Base-by-base conservation (phyloP, 53 echinoderm and acorn worm genomes). In the Echinarachnius parma region DNA sequence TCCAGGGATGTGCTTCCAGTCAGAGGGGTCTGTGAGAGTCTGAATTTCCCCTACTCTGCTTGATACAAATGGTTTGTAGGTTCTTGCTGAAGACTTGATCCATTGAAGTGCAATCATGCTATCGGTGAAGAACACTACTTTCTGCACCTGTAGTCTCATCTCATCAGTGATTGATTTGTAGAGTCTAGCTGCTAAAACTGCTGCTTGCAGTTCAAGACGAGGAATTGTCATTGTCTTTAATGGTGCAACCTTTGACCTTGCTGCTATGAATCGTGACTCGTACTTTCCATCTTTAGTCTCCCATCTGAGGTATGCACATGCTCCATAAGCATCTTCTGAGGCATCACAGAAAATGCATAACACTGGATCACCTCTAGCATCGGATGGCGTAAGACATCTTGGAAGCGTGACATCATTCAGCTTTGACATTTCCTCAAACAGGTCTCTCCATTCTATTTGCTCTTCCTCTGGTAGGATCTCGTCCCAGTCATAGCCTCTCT, bases 321-420 rank as follows among this genome's bases (percentile, higher is more conserved):
- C 59, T 14, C 82, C 83, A 23, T 72, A 88, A 19, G 88, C 88
- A 24, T 75, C 58, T 66, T 83, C 83, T 0, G 88, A 83, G 2
- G 88, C 88, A 49, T 88, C 88, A 4, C 66, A 71, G 59, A 83
- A 88, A 46, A 88, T 67, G 36, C 83, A 83, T 0, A 88, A 34
- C 1, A 49, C 34, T 48, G 66, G 77, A 1, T 59, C 42, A 24
- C 57, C 59, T 35, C 1, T 42, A 28, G 54, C 74, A 29, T 29
- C 42, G 20, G 53, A 16, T 2, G 75, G 81, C 1, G 74, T 75
- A 2, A 81, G 52, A 5, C 61, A 75, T 37, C 81, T 63, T 10
- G 61, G 34, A 2, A 81, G 28, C 2, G n/a, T 27, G 13, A 62
- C 62, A 2, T 50, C 44, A 39, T 53, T 81, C 36, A 83, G 39